Base-by-base conservation (phyloP, 2,113 vertebrate genomes). In the Hydrolagus affinis region DNA sequence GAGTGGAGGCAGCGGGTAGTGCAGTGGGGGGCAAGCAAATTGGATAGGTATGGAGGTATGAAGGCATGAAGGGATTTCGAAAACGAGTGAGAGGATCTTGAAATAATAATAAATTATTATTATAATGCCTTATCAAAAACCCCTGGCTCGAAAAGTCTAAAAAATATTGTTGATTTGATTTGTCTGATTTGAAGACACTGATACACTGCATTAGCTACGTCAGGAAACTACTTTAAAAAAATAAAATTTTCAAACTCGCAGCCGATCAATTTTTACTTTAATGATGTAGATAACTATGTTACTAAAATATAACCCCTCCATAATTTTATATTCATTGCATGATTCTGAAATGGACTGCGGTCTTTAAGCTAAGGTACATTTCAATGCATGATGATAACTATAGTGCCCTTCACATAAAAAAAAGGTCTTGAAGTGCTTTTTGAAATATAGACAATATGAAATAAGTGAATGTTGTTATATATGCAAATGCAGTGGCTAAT, bases 161-260 rank as follows among this genome's bases (percentile, higher is more conserved):
- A 14, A 32, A 7, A 83, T 32, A 14, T 14, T 62, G 8, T 68
- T 83, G 66, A 83, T 83, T 25, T 21, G 57, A n/a, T 23, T 25
- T 28, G 60, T 23, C 78, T 19, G 23, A 3, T 66, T 15, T 21
- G 28, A 83, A 66, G 8, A 66, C 10, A 32, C 17, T 30, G 1
- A 10, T 30, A 83, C 17, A 14, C 30, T 11, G 23, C 60, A 83
- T 14, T 83, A 66, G 30, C 78, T 66, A 44, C 8, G 17, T 10
- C 14, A 83, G 62, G 44, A 19, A 17, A 62, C 8, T 30, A 15
- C 9, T 66, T 32, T 25, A 0, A 15, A 68, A 28, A 28, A 68
- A 83, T 19, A 32, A 83, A 83, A 44, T 66, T 32, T 80, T 32
- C 21, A 83, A 83, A 83, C 62, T n/a, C 78, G 66, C 14, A 64